Conservation (phyloP, 2,888 invertebrate genomes). For the Leptogaster cylindrica region DNA sequence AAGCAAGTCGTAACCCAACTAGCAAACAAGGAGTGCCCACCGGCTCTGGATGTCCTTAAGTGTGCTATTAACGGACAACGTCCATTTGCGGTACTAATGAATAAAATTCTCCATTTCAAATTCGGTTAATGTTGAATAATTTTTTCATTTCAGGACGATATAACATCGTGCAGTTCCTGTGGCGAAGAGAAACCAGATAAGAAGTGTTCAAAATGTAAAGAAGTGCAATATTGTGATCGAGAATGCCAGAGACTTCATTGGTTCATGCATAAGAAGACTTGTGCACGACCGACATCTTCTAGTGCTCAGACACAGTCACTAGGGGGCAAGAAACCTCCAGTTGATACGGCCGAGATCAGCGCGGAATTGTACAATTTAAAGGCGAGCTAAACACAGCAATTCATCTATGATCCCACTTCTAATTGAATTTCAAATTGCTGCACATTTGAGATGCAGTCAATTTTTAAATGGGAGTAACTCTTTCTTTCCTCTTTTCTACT, state of each 20-base stretch:
- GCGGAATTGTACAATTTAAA: constrained; percentile 64
- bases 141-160: constrained; percentile 62
- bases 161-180: constrained; percentile 80
- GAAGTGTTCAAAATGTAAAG: constrained; percentile 94
- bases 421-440: no score
- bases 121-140: not conserved
- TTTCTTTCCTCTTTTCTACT: no score
- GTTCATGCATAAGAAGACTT: constrained; percentile 89
- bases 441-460: no score
- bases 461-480: no score
- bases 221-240: constrained; percentile 90
- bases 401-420: no score
- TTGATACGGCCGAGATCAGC: constrained; percentile 64
- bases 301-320: constrained; percentile 50
- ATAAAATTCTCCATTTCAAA: no score
- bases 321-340: constrained; percentile 45
- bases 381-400: constrained; percentile 50
- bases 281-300: constrained; percentile 69
- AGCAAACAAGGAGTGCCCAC: constrained; percentile 73
- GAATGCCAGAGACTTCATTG: constrained; percentile 94
- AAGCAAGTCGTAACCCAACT: constrained; percentile 80
- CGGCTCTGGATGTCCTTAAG: constrained; percentile 74
- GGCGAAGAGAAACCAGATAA: constrained; percentile 88
- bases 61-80: constrained; percentile 88
- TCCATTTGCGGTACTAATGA: constrained; percentile 74